Base-by-base conservation (phyloP, 2,888 invertebrate genomes). In the Drosophila longiperda region DNA sequence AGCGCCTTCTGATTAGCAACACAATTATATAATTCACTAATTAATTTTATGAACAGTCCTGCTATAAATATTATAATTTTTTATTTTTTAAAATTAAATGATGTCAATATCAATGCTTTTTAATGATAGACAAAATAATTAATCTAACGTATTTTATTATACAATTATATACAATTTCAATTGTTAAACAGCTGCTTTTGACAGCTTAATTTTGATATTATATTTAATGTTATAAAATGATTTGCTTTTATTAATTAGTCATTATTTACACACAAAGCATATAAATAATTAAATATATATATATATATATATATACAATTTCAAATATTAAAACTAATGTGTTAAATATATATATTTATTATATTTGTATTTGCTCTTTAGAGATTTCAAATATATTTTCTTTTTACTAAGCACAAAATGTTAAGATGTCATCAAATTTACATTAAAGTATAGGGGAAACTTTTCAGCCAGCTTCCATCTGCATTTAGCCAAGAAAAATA, bases 401-500 rank as follows among this genome's bases (percentile, higher is more conserved):
- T 45, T 26, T 68, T 58, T 59, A 48, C 54, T 68, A 20, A 48
- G 38, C 32, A n/a, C 34, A 23, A 40, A 36, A 55, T 68, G 26
- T 45, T 38, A 38, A 64, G 50, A 42, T 53, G 60, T 48, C 69
- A 69, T 69, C 48, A 71, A 71, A 71, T 58, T 71, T 71, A 42
- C 69, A 54, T 60, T 52, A 59, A 23, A 20, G 20, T 52, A 33
- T 34, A 45, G 49, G 38, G 38, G 58, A 67, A 78, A 63, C 45
- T 49, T 73, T 58, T 20, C 48, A 58, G 62, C 58, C 50, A 52
- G 34, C 66, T 57, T 66, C 48, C 73, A 71, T 73, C 68, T 65
- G 34, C 60, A 79, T 79, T 84, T 76, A 53, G 71, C 65, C 64
- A 80, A 66, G 67, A 15, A 82, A 80, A 82, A 82, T 72, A 73